Evolutionary conservation across 1,140 invertebrate genomes (phyloP).

Genomic region (Monochamus saltuarius): DNA sequence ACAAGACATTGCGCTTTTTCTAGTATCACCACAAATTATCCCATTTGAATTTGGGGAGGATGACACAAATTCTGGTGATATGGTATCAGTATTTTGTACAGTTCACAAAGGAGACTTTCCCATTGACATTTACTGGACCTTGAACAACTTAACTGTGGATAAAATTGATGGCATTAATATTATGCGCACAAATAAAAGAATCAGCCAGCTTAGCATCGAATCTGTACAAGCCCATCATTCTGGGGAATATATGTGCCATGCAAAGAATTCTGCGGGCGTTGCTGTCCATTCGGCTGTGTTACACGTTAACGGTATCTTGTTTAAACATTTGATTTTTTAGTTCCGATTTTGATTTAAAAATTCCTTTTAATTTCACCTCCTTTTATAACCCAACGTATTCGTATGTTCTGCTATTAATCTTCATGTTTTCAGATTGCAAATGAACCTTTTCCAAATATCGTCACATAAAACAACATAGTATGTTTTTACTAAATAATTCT

Average conservation of each 20-base stretch:
- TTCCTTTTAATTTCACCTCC: not conserved
- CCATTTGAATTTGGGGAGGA: slow-evolving; percentile 67
- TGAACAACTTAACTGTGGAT: slow-evolving; percentile 51
- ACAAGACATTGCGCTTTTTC: slow-evolving; percentile 5
- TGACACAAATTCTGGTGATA: slow-evolving; percentile 66
- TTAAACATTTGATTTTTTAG: slow-evolving; percentile 29
- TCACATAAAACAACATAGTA: too few relatives aligned
- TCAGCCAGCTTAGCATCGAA: slow-evolving; percentile 71
- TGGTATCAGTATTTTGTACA: slow-evolving; percentile 60
- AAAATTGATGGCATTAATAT: slow-evolving; percentile 70
- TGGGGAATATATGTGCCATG: slow-evolving; percentile 74
- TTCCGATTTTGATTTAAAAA: not conserved
- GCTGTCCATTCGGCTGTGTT: slow-evolving; percentile 61
- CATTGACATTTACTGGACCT: slow-evolving; percentile 62
- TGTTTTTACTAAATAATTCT: too few relatives aligned
- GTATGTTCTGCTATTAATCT: too few relatives aligned
- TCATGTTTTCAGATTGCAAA: too few relatives aligned
- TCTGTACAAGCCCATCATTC: slow-evolving; percentile 66
- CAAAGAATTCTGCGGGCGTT: slow-evolving; percentile 66
- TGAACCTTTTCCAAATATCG: too few relatives aligned
- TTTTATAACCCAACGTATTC: slow-evolving; percentile 63
- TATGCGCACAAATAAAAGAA: slow-evolving; percentile 70
- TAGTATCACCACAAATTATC: slow-evolving; percentile 68
- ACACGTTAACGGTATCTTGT: slow-evolving; percentile 66
- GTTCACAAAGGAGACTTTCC: slow-evolving; percentile 70